Evolutionary conservation across 2,113 vertebrate species (phyloP).

Genomic region (Mobula hypostoma): DNA sequence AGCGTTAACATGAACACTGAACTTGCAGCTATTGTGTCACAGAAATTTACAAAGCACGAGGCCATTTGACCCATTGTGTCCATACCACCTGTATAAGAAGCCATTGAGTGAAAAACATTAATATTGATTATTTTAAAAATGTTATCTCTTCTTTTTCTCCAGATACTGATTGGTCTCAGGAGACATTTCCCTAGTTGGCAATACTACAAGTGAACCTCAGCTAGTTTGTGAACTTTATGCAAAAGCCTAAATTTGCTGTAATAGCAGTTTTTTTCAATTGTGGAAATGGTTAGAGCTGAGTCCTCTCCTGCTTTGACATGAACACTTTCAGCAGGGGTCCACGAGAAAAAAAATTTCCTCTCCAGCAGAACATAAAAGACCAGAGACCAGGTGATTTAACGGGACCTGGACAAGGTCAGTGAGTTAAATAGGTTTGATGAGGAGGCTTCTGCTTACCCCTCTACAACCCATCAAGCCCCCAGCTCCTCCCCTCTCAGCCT

Average conservation of each 20-base stretch:
- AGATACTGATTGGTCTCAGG: not conserved
- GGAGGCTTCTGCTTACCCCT: no score
- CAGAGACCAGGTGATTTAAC: no score
- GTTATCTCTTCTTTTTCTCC: not conserved
- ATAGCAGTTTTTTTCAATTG: not conserved
- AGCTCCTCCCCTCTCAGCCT: no score
- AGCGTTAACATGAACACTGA: not conserved
- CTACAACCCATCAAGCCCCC: no score
- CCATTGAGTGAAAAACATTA: not conserved
- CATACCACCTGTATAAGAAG: not conserved
- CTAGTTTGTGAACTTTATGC: not conserved
- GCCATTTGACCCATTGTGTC: no score
- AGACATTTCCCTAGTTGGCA: not conserved
- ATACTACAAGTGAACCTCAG: not conserved
- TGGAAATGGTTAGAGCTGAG: no score
- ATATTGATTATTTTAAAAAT: not conserved
- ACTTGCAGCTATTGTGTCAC: not conserved
- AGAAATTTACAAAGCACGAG: no score
- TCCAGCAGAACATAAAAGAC: not conserved
- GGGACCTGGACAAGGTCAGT: no score
- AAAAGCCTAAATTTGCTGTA: not conserved
- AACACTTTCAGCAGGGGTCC: not conserved
- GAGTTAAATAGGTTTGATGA: no score
- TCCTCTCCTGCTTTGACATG: not conserved
- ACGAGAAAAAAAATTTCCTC: not conserved